Evolutionary conservation across 2,113 vertebrate species (phyloP).

Genomic region (Machaerirhynchus nigripectus): DNA sequence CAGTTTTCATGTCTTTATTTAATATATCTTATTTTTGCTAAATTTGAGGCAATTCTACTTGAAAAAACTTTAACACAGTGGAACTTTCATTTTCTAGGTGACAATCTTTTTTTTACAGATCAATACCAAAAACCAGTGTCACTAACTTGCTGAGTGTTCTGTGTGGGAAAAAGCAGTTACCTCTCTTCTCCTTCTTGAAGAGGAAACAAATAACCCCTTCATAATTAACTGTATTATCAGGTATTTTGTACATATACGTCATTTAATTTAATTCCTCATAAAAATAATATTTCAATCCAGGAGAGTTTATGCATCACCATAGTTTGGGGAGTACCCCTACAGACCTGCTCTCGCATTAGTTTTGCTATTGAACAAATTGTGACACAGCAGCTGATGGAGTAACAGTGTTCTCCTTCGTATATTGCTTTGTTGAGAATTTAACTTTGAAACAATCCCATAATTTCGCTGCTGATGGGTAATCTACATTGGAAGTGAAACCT

Average conservation of each 20-base stretch:
- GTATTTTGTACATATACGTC: not conserved
- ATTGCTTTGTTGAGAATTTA: not conserved
- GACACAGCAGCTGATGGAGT: not conserved
- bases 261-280: not conserved
- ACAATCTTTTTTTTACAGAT: not conserved
- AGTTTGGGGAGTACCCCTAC: not conserved
- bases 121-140: not conserved
- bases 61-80: not conserved
- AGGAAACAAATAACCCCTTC: not conserved
- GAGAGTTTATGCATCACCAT: not conserved
- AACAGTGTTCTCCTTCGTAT: not conserved
- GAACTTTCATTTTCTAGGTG: not conserved
- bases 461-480: not conserved
- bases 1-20: not conserved
- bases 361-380: not conserved
- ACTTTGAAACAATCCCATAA: not conserved
- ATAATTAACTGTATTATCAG: not conserved
- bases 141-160: not conserved
- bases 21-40: not conserved
- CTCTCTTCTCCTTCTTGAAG: not conserved
- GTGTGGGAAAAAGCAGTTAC: not conserved
- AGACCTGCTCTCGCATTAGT: not conserved
- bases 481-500: not conserved
- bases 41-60: not conserved
- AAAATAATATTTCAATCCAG: not conserved